Evolutionary conservation across 2,888 invertebrate genomes (phyloP).

Genomic region (Argyra leucocephala): DNA sequence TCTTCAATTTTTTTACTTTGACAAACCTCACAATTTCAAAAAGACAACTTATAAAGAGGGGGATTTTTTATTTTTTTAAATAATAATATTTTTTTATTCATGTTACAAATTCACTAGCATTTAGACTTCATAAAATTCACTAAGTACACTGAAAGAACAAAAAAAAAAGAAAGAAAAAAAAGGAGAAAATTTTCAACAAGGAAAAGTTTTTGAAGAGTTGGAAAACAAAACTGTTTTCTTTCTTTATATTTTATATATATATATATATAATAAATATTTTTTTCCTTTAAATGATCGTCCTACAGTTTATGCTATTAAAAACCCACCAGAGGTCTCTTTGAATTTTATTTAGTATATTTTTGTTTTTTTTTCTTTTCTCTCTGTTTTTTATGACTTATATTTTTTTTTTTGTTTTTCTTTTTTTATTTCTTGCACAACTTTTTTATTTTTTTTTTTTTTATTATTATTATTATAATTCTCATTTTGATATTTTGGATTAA

Average conservation of each 20-base stretch:
- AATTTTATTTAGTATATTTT: neutral
- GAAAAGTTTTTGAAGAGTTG: neutral
- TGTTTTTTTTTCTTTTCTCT: too few species aligned
- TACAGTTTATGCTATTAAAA: conserved; percentile 2
- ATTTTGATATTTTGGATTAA: too few species aligned
- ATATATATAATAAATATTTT: too few species aligned
- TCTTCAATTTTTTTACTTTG: too few species aligned
- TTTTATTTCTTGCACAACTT: neutral
- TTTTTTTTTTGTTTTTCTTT: neutral
- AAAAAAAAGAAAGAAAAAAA: neutral
- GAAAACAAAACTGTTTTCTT: neutral
- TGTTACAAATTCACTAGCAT: neutral
- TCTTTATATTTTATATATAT: neutral
- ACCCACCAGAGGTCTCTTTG: neutral
- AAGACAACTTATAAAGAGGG: too few species aligned
- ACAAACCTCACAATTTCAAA: too few species aligned
- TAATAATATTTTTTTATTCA: too few species aligned
- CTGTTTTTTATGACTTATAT: too few species aligned
- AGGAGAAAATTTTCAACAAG: neutral
- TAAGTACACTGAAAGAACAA: neutral
- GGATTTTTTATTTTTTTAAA: too few species aligned
- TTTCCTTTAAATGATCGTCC: neutral
- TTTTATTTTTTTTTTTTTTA: neutral
- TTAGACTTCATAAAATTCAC: neutral
- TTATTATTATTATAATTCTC: too few species aligned